These are phyloP conservation scores for Shargacucullia verbasci DNA, from an alignment of 2,888 invertebrate species.

Conservation along the genomic window DNA sequence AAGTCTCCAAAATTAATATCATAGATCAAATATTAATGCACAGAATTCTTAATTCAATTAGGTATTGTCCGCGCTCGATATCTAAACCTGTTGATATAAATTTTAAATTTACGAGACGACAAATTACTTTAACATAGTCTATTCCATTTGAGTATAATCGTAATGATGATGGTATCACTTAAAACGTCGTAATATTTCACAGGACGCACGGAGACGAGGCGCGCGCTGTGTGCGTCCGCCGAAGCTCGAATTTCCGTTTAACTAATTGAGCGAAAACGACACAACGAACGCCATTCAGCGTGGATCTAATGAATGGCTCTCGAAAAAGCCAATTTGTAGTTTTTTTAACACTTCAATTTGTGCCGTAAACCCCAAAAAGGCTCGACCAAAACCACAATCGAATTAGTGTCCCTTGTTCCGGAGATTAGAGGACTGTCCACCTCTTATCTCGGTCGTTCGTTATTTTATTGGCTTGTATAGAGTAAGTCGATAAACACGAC, in stretches of 20 bases:
- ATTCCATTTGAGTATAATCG: constrained; percentile 52
- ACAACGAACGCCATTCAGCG: constrained; percentile 84
- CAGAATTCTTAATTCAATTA: constrained; percentile 41
- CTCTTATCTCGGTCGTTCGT: constrained; percentile 88
- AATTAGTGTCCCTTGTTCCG: constrained; percentile 89
- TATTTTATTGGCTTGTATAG: constrained; percentile 89
- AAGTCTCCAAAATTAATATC: constrained; percentile 4
- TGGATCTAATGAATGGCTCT: constrained; percentile 86
- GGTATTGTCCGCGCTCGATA: constrained; percentile 22
- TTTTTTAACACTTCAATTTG: constrained; percentile 89
- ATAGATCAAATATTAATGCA: constrained; percentile 14
- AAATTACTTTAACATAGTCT: constrained; percentile 46
- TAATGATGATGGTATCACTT: constrained; percentile 55
- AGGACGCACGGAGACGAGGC: constrained; percentile 31
- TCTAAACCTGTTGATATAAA: constrained; percentile 44
- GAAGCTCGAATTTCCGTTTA: constrained; percentile 83
- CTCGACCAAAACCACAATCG: constrained; percentile 88
- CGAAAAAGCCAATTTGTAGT: constrained; percentile 88
- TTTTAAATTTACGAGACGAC: constrained; percentile 48
- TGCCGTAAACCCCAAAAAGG: constrained; percentile 87
- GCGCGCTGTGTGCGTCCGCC: constrained; percentile 70
- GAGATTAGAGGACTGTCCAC: constrained; percentile 88
- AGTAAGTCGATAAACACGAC: constrained; percentile 88
- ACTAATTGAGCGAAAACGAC: constrained; percentile 89
- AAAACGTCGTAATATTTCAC: constrained; percentile 59